Evolutionary conservation across 2,797 vertebrate species (phyloP).

Genomic region (Holocentrus rufus): DNA sequence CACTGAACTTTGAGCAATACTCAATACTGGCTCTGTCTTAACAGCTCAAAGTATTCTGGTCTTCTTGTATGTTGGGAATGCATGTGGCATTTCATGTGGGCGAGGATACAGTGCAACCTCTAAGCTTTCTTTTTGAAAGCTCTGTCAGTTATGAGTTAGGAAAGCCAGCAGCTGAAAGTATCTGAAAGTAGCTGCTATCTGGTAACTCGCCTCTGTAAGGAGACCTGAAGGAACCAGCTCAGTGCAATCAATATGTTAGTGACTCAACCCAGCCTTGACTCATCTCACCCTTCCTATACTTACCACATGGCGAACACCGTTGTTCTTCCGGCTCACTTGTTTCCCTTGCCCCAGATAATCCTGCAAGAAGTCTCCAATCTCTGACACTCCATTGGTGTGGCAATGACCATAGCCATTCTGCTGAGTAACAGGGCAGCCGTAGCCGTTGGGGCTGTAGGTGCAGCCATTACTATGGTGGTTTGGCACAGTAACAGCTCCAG

Average conservation of each 20-base stretch:
- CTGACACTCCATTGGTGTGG: slow-evolving; percentile 63
- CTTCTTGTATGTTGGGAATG: slow-evolving; percentile 21
- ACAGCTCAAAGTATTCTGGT: slow-evolving; percentile 30
- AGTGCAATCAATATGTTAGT: slow-evolving; percentile 68
- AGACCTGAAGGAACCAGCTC: slow-evolving; percentile 62
- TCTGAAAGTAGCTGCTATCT: slow-evolving; percentile 60
- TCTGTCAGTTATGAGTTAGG: slow-evolving; percentile 33
- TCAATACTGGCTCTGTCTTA: slow-evolving; percentile 13
- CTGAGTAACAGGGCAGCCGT: slow-evolving; percentile 55
- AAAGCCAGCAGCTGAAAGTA: slow-evolving; percentile 26
- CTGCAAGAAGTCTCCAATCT: slow-evolving; percentile 80
- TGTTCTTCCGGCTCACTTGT: slow-evolving; percentile 76
- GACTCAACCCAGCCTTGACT: slow-evolving; percentile 52
- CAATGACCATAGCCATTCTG: slow-evolving; percentile 66
- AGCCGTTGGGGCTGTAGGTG: slow-evolving; percentile 55
- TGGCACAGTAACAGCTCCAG: slow-evolving; percentile 38
- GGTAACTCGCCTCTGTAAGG: slow-evolving; percentile 48
- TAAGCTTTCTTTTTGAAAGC: slow-evolving; percentile 16
- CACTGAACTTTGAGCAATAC: slow-evolving; percentile 33
- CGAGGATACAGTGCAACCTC: slow-evolving; percentile 20
- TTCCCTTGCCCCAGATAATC: slow-evolving; percentile 78
- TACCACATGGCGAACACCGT: slow-evolving; percentile 85
- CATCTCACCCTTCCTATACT: slow-evolving; percentile 71
- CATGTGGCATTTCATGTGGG: slow-evolving; percentile 21
- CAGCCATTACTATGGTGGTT: slow-evolving; percentile 60